Conservation (phyloP, 2,888 invertebrate genomes). For the Amiota communis region DNA sequence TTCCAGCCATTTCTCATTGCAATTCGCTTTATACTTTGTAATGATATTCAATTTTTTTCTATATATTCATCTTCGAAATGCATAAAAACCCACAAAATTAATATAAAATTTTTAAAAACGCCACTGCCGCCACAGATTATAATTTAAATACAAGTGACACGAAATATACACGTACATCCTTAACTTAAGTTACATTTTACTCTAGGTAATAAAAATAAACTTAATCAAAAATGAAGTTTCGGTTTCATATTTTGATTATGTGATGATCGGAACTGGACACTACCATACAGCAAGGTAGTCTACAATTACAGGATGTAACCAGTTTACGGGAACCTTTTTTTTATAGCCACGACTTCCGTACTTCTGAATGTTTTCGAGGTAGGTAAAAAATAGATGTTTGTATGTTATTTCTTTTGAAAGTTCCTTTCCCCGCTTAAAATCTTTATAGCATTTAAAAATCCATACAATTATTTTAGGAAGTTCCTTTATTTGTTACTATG, state of each 20-base stretch:
- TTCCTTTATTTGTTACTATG: no score
- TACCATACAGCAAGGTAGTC: slow-evolving; percentile 81
- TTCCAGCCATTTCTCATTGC: no score
- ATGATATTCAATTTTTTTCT: no score
- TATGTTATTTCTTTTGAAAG: no score
- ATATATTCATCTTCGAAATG: no score
- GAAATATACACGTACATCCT: background rate
- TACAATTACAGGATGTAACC: slow-evolving; percentile 56
- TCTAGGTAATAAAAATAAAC: slow-evolving; percentile 63
- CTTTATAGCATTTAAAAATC: no score
- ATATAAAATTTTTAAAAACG: no score
- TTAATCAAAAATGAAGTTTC: slow-evolving; percentile 55
- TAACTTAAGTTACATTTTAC: background rate
- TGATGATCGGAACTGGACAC: slow-evolving; percentile 90
- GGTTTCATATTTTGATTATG: slow-evolving; percentile 81
- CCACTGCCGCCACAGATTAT: no score
- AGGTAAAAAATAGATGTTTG: slow-evolving; percentile 58
- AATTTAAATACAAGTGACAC: background rate
- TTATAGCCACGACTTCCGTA: slow-evolving; percentile 91
- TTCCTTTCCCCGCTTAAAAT: no score
- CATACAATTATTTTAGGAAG: no score
- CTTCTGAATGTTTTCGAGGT: slow-evolving; percentile 79
- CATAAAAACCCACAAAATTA: no score
- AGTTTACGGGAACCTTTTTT: slow-evolving; percentile 76
- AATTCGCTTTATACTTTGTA: no score